Evolutionary conservation across 1,140 invertebrate genomes (phyloP).

Genomic region (Ericerus pela): DNA sequence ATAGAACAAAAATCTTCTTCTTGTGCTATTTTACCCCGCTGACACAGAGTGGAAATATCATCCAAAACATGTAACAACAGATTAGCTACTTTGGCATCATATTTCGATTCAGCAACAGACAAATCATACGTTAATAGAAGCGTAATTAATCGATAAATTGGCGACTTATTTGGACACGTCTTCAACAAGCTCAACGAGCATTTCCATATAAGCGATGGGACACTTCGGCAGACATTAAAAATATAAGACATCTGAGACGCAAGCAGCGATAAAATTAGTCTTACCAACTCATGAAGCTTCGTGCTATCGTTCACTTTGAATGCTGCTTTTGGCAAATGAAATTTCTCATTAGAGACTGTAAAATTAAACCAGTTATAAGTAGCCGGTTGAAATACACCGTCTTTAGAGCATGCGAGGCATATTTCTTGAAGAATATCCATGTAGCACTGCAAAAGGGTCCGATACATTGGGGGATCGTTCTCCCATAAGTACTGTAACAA

Average conservation of each 20-base stretch:
- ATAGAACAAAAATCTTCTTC: constrained; percentile 1
- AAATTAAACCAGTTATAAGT: neutral
- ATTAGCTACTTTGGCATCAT: neutral
- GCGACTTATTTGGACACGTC: neutral
- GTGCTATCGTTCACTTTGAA: neutral
- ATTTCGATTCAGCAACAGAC: neutral
- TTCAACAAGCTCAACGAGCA: neutral
- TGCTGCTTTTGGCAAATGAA: neutral
- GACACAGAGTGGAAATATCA: neutral
- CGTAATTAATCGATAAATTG: neutral
- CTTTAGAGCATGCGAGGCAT: neutral
- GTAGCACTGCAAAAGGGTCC: neutral
- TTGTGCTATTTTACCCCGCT: neutral
- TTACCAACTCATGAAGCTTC: neutral
- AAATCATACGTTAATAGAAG: neutral
- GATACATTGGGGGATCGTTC: neutral
- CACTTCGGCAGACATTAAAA: neutral
- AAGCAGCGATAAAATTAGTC: neutral
- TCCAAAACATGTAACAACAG: neutral
- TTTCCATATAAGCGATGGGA: neutral
- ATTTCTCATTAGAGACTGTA: neutral
- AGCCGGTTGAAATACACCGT: neutral
- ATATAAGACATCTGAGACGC: neutral
- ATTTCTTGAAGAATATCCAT: neutral
- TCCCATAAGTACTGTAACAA: neutral